Evolutionary conservation across 2,797 vertebrate genomes (phyloP), one percentile per base, ranked within the genome.

Genomic region (Orientallactaga sibirica): DNA sequence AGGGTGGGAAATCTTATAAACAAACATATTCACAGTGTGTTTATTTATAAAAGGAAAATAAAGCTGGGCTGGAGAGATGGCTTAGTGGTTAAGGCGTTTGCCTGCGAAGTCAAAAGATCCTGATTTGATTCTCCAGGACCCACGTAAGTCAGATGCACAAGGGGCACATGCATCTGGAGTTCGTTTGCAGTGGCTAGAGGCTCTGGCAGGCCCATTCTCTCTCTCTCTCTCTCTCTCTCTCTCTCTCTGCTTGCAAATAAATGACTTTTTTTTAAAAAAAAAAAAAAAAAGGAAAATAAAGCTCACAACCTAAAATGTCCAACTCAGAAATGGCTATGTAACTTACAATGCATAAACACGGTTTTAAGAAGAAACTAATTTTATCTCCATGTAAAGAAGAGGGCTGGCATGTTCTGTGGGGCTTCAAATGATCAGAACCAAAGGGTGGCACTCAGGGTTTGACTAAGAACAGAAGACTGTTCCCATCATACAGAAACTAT

Each of bases 21-120:
- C 68, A 92, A 81, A 83, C 81, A 85, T 43, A 19, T 90, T 85
- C 64, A 71, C 18, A 41, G 29, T 84, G 67, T 71, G 10, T 82
- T 85, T 93, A 93, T 90, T 74, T 90, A 37, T 66, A 90, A 80
- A 96, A 76, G 41, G 67, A 88, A 93, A 89, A 82, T 78, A 41
- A 91, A 27, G 55, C n/a, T 55, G 33, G 33, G 33, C 33, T 37
- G 33, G 33, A 37, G 33, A 37, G 33, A 37, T 37, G 33, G 33
- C 33, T 37, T 37, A 37, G 33, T 37, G 33, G 33, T 37, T 37
- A 37, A 37, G 33, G 33, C 33, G 33, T 37, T 37, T 37, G 33
- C 33, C 33, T 37, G 33, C 33, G 33, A 37, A 37, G 33, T 37
- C 33, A 37, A 37, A 37, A 37, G 33, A 37, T 37, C 33, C 33